Conservation (phyloP, 2,797 vertebrate species). For the Sylvia borin region DNA sequence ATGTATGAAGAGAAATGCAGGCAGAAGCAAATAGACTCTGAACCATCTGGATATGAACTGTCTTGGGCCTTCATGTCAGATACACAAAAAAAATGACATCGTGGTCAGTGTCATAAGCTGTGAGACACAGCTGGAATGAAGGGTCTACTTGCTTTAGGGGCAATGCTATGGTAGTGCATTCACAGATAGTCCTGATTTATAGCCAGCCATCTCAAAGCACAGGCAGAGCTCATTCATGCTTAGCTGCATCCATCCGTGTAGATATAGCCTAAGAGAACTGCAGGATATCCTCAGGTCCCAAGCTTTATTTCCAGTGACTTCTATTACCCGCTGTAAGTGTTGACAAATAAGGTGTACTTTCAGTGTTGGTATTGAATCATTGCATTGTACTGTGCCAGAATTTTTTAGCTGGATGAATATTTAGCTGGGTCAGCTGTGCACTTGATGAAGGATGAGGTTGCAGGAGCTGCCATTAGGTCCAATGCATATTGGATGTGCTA, state of each 20-base stretch:
- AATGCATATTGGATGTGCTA: neutral
- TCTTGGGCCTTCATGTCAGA: neutral
- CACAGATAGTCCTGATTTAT: neutral
- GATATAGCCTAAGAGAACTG: neutral
- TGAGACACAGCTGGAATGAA: neutral
- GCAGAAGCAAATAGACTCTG: neutral
- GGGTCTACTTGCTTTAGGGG: neutral
- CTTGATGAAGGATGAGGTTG: neutral
- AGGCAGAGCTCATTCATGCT: neutral
- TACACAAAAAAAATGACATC: neutral
- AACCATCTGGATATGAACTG: neutral
- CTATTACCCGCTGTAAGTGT: neutral
- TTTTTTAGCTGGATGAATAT: neutral
- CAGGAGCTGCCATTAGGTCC: neutral
- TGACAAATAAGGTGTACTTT: neutral
- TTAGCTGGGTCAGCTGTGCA: neutral
- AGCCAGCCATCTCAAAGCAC: neutral
- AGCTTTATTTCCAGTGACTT: neutral
- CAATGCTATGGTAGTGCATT: neutral
- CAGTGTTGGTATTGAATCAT: neutral
- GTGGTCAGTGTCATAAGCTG: neutral
- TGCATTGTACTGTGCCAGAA: neutral
- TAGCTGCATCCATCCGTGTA: neutral
- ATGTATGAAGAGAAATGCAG: neutral
- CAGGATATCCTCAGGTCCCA: neutral